Evolutionary conservation across 2,113 vertebrate genomes (phyloP).

Genomic region (Pao palembangensis): DNA sequence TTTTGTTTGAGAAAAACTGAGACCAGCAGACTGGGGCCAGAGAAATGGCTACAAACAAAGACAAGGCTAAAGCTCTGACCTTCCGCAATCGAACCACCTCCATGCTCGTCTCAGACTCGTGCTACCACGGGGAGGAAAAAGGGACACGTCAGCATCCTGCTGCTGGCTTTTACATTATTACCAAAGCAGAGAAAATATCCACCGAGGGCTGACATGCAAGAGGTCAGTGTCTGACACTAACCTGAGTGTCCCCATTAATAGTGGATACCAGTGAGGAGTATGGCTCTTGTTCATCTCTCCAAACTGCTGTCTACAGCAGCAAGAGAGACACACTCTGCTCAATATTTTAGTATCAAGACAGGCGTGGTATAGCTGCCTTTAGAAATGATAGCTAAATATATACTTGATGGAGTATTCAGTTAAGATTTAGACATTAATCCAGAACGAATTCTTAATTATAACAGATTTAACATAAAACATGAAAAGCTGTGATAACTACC

Average conservation of each 20-base stretch:
- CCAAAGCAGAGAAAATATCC: conserved; percentile 9
- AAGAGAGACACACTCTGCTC: conserved; percentile 61
- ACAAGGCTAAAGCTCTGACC: conserved; percentile 79
- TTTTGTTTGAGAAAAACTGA: conserved; percentile 34
- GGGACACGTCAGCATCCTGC: conserved; percentile 56
- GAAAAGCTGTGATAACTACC: background rate
- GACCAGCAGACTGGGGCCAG: conserved; percentile 40
- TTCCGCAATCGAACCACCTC: conserved; percentile 91
- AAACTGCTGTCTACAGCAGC: conserved; percentile 80
- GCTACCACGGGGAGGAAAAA: conserved; percentile 70
- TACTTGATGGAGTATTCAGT: too few species aligned
- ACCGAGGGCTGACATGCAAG: conserved; percentile 22
- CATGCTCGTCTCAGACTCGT: conserved; percentile 81
- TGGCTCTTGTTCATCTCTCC: conserved; percentile 78
- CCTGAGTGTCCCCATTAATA: conserved; percentile 84
- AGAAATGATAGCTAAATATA: too few species aligned
- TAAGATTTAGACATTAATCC: too few species aligned
- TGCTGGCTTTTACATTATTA: conserved; percentile 13
- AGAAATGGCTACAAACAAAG: conserved; percentile 23
- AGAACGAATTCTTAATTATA: too few species aligned
- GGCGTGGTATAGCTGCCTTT: background rate
- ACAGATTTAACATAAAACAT: background rate
- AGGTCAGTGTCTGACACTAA: conserved; percentile 73
- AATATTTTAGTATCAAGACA: background rate
- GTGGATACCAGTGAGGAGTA: conserved; percentile 73